A percentile compares a stretch with the other conserved stretches of the same genome.
Conservation (phyloP, 2,888 invertebrate species). For the Ceramica pisi region DNA sequence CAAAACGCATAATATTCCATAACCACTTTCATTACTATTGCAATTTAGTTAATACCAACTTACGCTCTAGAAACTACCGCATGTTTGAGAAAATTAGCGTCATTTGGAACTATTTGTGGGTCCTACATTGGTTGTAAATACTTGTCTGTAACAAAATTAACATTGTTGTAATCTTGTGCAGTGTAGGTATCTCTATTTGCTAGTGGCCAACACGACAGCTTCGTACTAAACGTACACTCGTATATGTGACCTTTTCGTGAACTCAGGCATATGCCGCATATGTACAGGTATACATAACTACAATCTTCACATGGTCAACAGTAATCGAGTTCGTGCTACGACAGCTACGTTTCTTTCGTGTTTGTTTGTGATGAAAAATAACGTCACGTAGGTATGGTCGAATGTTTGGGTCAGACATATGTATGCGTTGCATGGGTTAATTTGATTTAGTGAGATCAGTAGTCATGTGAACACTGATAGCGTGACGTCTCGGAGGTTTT, state of each 20-base stretch:
- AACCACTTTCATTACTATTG: constrained; percentile 20
- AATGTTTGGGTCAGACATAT: constrained; percentile 44
- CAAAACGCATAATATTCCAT: constrained; percentile 14
- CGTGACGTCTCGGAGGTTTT: neutral
- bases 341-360: constrained; percentile 60
- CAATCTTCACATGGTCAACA: constrained; percentile 53
- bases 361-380: constrained; percentile 59
- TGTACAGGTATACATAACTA: constrained; percentile 35
- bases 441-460: constrained; percentile 31
- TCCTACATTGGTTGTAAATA: constrained; percentile 3
- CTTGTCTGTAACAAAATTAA: constrained; percentile 1
- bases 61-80: neutral
- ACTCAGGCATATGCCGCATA: constrained; percentile 23
- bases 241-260: constrained; percentile 44
- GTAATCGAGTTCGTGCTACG: constrained; percentile 58
- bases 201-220: constrained; percentile 10
- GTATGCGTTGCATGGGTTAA: constrained; percentile 26
- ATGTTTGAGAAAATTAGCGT: constrained; percentile 11
- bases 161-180: constrained; percentile 4
- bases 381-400: constrained; percentile 50
- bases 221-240: constrained; percentile 18
- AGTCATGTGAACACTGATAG: neutral
- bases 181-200: constrained; percentile 14
- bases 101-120: neutral
- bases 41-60: constrained; percentile 24